Conservation (phyloP, 2,113 vertebrate species). For the Dicrurus megarhynchus region DNA sequence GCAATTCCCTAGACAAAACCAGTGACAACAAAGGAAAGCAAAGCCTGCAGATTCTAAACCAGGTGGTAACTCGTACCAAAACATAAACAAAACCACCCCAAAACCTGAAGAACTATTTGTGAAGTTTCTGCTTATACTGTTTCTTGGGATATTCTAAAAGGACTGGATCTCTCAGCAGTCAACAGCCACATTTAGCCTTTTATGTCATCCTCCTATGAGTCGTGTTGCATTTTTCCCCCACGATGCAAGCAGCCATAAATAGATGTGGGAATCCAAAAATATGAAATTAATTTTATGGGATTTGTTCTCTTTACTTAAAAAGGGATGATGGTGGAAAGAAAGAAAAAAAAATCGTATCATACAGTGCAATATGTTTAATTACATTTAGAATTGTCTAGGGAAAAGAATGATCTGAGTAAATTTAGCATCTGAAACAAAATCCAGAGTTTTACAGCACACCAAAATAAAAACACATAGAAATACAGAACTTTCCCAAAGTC, state of each 20-base stretch:
- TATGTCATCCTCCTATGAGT: not conserved
- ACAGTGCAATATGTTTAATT: not conserved
- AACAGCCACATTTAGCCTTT: not conserved
- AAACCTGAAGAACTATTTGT: not conserved
- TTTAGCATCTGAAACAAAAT: not conserved
- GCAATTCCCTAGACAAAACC: accelerated
- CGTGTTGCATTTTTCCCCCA: not conserved
- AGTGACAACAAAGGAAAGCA: not conserved
- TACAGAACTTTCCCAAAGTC: not conserved
- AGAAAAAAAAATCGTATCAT: not conserved
- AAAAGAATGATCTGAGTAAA: not conserved
- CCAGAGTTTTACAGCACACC: not conserved
- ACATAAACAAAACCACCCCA: not conserved
- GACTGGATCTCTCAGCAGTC: not conserved
- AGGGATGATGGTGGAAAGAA: not conserved
- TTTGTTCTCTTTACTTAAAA: slow-evolving; percentile 42
- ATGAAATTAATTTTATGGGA: not conserved
- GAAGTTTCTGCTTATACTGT: not conserved
- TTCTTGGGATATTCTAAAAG: not conserved
- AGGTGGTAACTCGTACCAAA: not conserved
- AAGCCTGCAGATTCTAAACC: not conserved
- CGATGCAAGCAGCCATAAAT: not conserved
- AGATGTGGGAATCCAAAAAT: slow-evolving; percentile 35
- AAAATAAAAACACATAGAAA: not conserved
- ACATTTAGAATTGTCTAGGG: not conserved